A percentile compares a stretch with the other conserved stretches of the same genome.
These are phyloP conservation scores for Gonocerus acuteangulatus DNA, from an alignment of 2,888 invertebrate species.

Conservation along the genomic window DNA sequence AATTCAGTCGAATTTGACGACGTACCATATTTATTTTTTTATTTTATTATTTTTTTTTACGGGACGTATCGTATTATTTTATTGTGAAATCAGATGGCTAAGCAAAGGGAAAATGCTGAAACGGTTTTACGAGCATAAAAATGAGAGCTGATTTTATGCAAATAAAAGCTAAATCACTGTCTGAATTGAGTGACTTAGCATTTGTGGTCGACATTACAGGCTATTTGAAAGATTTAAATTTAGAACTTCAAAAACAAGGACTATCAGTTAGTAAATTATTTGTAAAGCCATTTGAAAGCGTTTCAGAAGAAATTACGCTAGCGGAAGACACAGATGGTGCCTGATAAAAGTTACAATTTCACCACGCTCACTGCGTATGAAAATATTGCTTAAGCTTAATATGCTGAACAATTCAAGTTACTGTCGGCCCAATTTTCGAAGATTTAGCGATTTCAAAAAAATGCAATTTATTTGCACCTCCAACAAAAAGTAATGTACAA, in stretches of 20 bases:
- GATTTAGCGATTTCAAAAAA: conserved; percentile 25
- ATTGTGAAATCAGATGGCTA: too few species aligned
- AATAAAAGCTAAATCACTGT: too few species aligned
- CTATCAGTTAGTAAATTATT: conserved; percentile 7
- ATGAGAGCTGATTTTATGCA: too few species aligned
- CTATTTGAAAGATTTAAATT: conserved; percentile 8
- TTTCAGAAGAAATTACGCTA: conserved; percentile 13
- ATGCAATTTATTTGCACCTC: conserved; percentile 11
- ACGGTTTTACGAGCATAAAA: too few species aligned
- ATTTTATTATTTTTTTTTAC: too few species aligned
- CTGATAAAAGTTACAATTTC: conserved; percentile 16
- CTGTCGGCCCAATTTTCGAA: conserved; percentile 20
- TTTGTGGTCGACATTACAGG: conserved; percentile 9
- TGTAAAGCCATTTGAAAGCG: conserved; percentile 15
- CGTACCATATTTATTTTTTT: too few species aligned
- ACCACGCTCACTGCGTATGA: conserved; percentile 22
- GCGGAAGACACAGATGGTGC: conserved; percentile 13
- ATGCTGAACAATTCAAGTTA: conserved; percentile 25
- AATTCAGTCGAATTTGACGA: too few species aligned
- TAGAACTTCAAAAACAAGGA: conserved; percentile 1
- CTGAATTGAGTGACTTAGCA: too few species aligned
- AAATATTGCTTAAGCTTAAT: conserved; percentile 20
- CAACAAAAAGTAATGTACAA: conserved; percentile 10
- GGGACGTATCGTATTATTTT: too few species aligned
- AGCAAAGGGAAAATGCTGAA: too few species aligned